Evolutionary conservation across 2,113 vertebrate genomes (phyloP), one percentile per base, ranked within the genome.

Genomic region (Megaptera novaeangliae): DNA sequence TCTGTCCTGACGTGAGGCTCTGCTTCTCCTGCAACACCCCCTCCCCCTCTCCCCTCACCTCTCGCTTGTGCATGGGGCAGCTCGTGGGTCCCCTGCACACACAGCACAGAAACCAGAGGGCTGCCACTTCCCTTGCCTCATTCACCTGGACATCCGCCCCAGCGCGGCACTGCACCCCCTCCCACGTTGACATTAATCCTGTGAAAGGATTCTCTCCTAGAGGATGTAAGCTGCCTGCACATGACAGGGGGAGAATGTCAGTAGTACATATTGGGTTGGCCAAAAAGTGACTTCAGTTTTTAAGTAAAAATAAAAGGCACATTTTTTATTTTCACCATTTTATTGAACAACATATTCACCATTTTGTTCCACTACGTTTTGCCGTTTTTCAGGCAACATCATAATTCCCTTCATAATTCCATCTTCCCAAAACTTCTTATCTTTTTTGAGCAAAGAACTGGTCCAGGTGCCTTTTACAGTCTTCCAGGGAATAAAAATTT

Each of bases 121-220:
- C 31, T 63, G 18, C 18, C 52, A 52, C 52, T 23, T 72, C 46
- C 0, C 31, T 18, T 11, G 7, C 21, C 13, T 61, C 25, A 25
- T 63, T 63, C 49, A 21, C 27, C 39, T 84, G 23, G n/a, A 61
- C 52, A 27, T 23, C 69, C 12, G 44, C 39, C 31, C 36, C 27
- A 21, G 15, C 1, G 3, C 5, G 4, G 59, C 41, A 36, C 23
- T 3, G 27, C 9, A 9, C 1, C 29, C 49, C 27, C 21, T 14
- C 5, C 41, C 6, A 23, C 9, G 6, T 23, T 77, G 23, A 21
- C 52, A 41, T 39, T 20, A 25, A 52, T 29, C 31, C 27, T 1
- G 7, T 0, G 41, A 69, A 25, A 29, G 5, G 1, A 27, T 68
- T n/a, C 34, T 74, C 15, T 74, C 34, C 34, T 27, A 66, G 64